Evolutionary conservation across 2,797 vertebrate species (phyloP).

Genomic region (Gymnopithys bicolor): DNA sequence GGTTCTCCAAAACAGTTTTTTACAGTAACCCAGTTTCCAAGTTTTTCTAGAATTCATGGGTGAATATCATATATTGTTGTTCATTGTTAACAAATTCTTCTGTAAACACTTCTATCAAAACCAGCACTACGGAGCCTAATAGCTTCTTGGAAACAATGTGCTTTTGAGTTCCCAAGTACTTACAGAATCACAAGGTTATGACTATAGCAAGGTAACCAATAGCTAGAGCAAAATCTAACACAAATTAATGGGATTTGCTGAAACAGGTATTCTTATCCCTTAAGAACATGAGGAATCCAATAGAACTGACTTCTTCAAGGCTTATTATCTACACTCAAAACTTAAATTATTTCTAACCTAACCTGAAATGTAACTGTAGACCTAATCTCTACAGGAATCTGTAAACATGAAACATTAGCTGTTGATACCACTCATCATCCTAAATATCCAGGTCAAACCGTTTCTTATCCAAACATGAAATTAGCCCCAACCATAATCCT

Average conservation of each 20-base stretch:
- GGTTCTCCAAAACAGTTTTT: neutral
- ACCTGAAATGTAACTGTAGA: neutral
- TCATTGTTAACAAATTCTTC: neutral
- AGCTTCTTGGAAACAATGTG: neutral
- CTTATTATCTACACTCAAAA: neutral
- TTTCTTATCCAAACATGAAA: neutral
- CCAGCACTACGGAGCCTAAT: neutral
- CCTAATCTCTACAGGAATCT: neutral
- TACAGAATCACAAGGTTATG: neutral
- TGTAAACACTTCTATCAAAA: neutral
- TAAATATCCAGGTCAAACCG: neutral
- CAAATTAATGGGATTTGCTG: neutral
- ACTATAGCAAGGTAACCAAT: neutral
- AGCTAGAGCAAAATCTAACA: neutral
- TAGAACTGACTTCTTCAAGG: neutral
- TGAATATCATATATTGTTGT: neutral
- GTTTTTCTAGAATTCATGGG: neutral
- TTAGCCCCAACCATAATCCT: neutral
- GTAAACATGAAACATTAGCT: neutral
- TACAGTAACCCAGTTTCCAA: neutral
- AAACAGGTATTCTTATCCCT: neutral
- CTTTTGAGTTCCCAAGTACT: neutral
- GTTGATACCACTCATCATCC: neutral
- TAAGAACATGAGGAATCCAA: neutral
- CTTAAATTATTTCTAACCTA: neutral